These are phyloP conservation scores for Meriones unguiculatus DNA, from an alignment of 2,113 vertebrate genomes.

Conservation along the genomic window DNA sequence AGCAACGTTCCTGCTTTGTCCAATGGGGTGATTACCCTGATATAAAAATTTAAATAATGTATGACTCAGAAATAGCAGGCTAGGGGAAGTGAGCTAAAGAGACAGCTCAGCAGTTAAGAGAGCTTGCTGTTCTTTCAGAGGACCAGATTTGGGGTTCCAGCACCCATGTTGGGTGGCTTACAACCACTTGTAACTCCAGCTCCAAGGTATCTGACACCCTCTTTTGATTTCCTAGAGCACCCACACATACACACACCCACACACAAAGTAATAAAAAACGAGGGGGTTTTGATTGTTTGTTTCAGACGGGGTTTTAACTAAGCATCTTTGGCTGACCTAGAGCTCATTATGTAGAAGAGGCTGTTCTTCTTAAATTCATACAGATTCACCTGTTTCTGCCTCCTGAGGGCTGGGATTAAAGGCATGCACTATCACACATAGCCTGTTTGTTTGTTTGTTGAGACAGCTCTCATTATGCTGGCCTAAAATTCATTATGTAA, in stretches of 20 bases:
- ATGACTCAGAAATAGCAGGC: slow-evolving; percentile 17
- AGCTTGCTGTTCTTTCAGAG: neutral
- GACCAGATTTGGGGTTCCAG: neutral
- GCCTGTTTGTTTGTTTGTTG: neutral
- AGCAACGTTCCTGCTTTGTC: slow-evolving; percentile 4
- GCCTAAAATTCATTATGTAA: neutral
- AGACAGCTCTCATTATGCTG: neutral
- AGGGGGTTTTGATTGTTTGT: neutral
- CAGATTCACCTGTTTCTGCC: neutral
- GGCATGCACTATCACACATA: neutral
- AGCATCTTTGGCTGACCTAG: neutral
- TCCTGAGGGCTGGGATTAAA: neutral
- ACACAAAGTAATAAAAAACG: neutral
- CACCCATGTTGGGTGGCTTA: neutral
- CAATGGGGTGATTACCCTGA: neutral
- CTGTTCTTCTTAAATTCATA: neutral
- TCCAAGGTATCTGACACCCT: neutral
- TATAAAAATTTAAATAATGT: slow-evolving; percentile 26
- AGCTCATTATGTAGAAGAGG: neutral
- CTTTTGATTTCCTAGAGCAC: neutral
- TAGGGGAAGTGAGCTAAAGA: neutral
- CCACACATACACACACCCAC: neutral
- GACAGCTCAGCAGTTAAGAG: neutral
- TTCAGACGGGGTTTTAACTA: neutral
- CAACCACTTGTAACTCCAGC: neutral